These are phyloP conservation scores for Danio kyathit DNA, from an alignment of 2,797 vertebrate genomes.

Conservation along the genomic window DNA sequence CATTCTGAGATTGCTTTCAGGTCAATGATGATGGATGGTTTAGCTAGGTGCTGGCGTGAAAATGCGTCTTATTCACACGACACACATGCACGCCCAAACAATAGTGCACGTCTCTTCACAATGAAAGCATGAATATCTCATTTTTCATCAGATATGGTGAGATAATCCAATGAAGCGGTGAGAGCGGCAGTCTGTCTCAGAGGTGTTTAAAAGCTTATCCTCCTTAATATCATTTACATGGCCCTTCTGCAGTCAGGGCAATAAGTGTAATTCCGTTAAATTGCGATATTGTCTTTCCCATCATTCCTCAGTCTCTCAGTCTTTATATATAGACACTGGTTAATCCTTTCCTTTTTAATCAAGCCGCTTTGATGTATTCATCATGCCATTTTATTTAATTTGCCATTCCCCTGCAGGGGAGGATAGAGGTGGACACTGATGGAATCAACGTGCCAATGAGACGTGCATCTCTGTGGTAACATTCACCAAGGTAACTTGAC, in stretches of 20 bases:
- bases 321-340: conserved; percentile 43
- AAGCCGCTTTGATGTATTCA: conserved; percentile 49
- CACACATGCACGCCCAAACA: neutral
- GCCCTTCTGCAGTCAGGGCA: conserved; percentile 60
- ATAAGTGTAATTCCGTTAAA: conserved; percentile 60
- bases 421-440: conserved; percentile 47
- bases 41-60: neutral
- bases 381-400: conserved; percentile 51
- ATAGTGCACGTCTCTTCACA: conserved; percentile 30
- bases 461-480: conserved; percentile 12
- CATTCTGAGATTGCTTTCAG: conserved; percentile 21
- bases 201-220: conserved; percentile 68
- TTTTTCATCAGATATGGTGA: conserved; percentile 48
- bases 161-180: conserved; percentile 58
- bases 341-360: conserved; percentile 58
- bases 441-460: conserved; percentile 30
- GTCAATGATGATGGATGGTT: conserved; percentile 15
- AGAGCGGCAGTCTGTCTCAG: conserved; percentile 64
- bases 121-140: conserved; percentile 33
- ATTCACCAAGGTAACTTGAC: conserved; percentile 37
- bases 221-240: conserved; percentile 67
- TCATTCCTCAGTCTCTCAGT: conserved; percentile 22
- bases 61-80: neutral
- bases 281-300: conserved; percentile 41
- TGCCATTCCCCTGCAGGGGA: conserved; percentile 11